Evolutionary conservation across 2,797 vertebrate genomes (phyloP).

Genomic region (Cyclopterus lumpus): DNA sequence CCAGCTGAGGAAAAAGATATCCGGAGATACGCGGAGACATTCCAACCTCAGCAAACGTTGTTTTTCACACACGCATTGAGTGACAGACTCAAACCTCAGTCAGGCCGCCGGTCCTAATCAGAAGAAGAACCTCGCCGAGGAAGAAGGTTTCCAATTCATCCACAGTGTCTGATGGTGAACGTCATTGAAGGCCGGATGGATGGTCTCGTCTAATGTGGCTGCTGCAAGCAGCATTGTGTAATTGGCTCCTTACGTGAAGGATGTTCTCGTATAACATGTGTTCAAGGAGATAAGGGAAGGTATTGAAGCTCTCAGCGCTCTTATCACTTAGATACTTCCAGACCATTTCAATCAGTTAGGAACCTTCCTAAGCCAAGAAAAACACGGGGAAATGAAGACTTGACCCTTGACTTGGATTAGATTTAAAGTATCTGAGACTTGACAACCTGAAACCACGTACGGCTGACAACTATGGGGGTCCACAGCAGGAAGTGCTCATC

Average conservation of each 20-base stretch:
- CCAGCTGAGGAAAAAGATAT: too few relatives aligned
- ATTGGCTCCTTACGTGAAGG: not conserved
- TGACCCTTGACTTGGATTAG: not conserved
- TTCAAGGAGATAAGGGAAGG: not conserved
- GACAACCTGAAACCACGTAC: not conserved
- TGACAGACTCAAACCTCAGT: too few relatives aligned
- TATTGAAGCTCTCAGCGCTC: not conserved
- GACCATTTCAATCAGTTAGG: not conserved
- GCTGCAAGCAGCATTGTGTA: not conserved
- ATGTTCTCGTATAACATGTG: not conserved
- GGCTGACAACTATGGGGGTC: constrained; percentile 33
- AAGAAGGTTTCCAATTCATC: too few relatives aligned
- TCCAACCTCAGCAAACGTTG: too few relatives aligned
- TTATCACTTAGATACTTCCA: not conserved
- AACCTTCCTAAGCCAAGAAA: not conserved
- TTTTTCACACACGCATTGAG: too few relatives aligned
- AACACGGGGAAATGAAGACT: not conserved
- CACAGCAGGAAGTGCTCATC: constrained; percentile 48
- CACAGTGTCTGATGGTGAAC: too few relatives aligned
- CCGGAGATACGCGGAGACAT: too few relatives aligned
- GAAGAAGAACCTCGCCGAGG: too few relatives aligned
- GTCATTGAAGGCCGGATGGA: not conserved
- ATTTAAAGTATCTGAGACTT: not conserved
- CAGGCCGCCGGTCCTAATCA: too few relatives aligned
- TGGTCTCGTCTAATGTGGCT: not conserved